Evolutionary conservation across 2,797 vertebrate species (phyloP), one percentile per base, ranked within the genome.

Genomic region (Prionace glauca): DNA sequence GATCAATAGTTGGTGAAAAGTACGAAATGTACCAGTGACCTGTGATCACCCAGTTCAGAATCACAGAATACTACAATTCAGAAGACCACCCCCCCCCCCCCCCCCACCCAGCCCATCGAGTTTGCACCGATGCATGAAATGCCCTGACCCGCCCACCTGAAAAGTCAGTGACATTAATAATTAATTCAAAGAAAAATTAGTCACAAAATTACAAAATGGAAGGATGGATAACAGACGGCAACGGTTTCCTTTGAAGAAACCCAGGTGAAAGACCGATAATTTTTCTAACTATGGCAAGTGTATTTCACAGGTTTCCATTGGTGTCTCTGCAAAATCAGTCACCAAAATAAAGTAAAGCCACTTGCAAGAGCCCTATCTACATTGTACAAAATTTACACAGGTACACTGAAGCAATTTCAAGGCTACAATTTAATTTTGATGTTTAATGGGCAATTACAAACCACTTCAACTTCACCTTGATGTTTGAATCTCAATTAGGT

Each of bases 1-100:
- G 45, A 71, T 95, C 45, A 77, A 77, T n/a, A 50, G 45, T 8
- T 29, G 10, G 16, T n/a, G 60, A 45, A 95, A 94, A 95, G 93
- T 29, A 95, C 29, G 71, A 95, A 77, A 95, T 77, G 71, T 24
- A 95, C 20, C 41, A 56, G 72, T 77, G 71, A 95, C 93, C 93
- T 16, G 77, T 32, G 14, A 77, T 72, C 71, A 50, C 26, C 45
- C 24, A 72, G 45, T 56, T 56, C 45, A 56, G 50, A 56, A 56
- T 56, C 50, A 56, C 50, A 56, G 50, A 56, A 56, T 56, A 7
- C 50, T 56, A 56, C 50, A 56, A 56, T 7, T 0, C 50, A 56
- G 50, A 7, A 56, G 50, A 56, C 41, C 41, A 3, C 0, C 50
- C 50, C 50, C 5, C 0, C 2, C 5, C 3, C 50, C 5, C 5